Conservation (phyloP, 2,888 invertebrate species). For the Stegana nigrithorax region DNA sequence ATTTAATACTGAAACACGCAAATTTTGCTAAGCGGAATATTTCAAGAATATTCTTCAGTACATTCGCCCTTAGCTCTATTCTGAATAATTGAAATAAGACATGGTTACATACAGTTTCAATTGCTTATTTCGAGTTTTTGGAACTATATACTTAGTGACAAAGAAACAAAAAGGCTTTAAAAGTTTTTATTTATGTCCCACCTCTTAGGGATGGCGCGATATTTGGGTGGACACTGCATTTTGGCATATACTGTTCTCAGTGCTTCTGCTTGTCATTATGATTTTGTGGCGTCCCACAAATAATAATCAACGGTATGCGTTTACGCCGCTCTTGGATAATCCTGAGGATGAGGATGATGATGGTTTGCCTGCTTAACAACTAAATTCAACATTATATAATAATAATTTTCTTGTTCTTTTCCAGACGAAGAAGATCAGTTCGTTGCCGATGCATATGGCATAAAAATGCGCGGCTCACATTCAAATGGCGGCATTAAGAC, state of each 20-base stretch:
- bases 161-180: too few species aligned
- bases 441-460: slow-evolving; percentile 88
- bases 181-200: slow-evolving; percentile 12
- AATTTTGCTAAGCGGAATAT: neutral
- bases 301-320: slow-evolving; percentile 95
- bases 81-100: neutral
- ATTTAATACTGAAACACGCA: neutral
- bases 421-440: slow-evolving; percentile 85
- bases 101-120: neutral
- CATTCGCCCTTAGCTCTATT: too few species aligned
- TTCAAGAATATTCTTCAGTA: too few species aligned
- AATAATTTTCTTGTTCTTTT: neutral
- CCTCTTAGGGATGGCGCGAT: slow-evolving; percentile 83
- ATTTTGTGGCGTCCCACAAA: slow-evolving; percentile 95
- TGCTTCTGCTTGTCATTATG: slow-evolving; percentile 91
- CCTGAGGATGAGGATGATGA: slow-evolving; percentile 83
- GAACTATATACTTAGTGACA: too few species aligned
- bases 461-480: slow-evolving; percentile 77
- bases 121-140: neutral
- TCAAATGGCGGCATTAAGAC: slow-evolving; percentile 68
- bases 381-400: neutral
- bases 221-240: slow-evolving; percentile 95
- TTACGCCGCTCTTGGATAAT: slow-evolving; percentile 89
- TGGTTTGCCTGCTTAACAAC: slow-evolving; percentile 54
- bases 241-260: slow-evolving; percentile 93